A percentile compares a stretch with the other conserved stretches of the same genome.
Conservation (phyloP, 1,140 invertebrate species). For the Drosophila pallidifrons region DNA sequence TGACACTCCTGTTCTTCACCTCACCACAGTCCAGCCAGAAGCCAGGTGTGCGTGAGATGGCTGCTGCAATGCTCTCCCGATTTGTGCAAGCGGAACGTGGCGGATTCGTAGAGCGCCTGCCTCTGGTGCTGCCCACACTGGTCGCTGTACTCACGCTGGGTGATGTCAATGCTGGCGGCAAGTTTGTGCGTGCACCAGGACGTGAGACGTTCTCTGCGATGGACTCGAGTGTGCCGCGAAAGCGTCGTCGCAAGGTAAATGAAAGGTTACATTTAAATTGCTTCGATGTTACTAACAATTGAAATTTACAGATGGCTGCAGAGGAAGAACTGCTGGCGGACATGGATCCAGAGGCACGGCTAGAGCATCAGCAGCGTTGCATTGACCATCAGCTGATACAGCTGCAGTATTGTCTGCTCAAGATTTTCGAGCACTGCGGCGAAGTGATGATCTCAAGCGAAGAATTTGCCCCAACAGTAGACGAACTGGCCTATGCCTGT, state of each 20-base stretch:
- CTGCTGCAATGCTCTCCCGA: conserved; percentile 88
- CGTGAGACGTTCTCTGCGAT: conserved; percentile 39
- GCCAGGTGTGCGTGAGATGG: conserved; percentile 87
- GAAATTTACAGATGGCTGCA: background rate
- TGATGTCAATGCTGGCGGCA: conserved; percentile 50
- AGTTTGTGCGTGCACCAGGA: conserved; percentile 73
- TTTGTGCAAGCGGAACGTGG: conserved; percentile 90
- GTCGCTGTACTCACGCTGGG: conserved; percentile 83
- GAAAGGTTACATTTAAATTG: background rate
- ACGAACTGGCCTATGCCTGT: conserved; percentile 90
- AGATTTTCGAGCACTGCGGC: conserved; percentile 86
- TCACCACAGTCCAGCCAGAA: conserved; percentile 87
- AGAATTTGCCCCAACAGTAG: conserved; percentile 84
- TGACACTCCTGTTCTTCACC: conserved; percentile 88
- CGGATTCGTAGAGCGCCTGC: conserved; percentile 88
- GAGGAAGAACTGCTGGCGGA: conserved; percentile 42
- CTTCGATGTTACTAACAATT: background rate
- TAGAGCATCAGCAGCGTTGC: conserved; percentile 85
- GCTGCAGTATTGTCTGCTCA: conserved; percentile 86
- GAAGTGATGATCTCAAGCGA: conserved; percentile 83
- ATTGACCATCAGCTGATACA: conserved; percentile 87
- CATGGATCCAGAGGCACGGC: conserved; percentile 41
- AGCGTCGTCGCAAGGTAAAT: conserved; percentile 45
- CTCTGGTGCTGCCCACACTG: conserved; percentile 87
- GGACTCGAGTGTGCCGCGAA: conserved; percentile 33